Evolutionary conservation across 2,888 invertebrate species (phyloP).

Genomic region (Sthenelais limicola): DNA sequence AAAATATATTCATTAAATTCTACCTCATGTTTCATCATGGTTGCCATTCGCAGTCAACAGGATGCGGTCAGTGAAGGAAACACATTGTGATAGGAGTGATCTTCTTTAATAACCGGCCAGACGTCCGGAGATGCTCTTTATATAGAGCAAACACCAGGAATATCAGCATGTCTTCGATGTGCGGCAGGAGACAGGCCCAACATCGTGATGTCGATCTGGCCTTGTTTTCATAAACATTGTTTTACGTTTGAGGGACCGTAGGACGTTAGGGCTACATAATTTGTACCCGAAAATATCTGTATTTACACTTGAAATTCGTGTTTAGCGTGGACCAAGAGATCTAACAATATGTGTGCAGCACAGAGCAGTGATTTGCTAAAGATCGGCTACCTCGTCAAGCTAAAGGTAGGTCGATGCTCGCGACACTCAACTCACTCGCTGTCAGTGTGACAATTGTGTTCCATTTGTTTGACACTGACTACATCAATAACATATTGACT

Average conservation of each 20-base stretch:
- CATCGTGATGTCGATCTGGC: background rate
- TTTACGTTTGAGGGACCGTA: too few species aligned
- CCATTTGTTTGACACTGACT: too few species aligned
- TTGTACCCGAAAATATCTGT: background rate
- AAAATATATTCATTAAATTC: background rate
- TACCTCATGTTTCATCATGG: conserved; percentile 3
- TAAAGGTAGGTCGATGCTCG: conserved; percentile 56
- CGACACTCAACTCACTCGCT: background rate
- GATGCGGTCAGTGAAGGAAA: background rate
- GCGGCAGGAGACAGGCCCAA: background rate
- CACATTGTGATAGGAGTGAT: background rate
- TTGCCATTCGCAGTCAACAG: background rate
- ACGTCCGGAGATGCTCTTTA: background rate
- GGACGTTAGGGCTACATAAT: too few species aligned
- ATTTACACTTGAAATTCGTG: background rate
- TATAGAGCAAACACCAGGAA: background rate
- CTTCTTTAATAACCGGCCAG: background rate
- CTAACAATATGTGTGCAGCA: conserved; percentile 28
- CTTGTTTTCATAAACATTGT: conserved; percentile 1
- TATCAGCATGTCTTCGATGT: background rate
- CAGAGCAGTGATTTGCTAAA: conserved; percentile 46
- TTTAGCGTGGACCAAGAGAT: background rate
- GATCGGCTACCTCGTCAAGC: conserved; percentile 61
- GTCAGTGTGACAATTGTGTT: too few species aligned
- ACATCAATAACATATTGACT: too few species aligned